A percentile compares a stretch with the other conserved stretches of the same genome.
phyloP scores from a whole-genome alignment of 2,888 invertebrate genomes.

The Automeris io region DNA sequence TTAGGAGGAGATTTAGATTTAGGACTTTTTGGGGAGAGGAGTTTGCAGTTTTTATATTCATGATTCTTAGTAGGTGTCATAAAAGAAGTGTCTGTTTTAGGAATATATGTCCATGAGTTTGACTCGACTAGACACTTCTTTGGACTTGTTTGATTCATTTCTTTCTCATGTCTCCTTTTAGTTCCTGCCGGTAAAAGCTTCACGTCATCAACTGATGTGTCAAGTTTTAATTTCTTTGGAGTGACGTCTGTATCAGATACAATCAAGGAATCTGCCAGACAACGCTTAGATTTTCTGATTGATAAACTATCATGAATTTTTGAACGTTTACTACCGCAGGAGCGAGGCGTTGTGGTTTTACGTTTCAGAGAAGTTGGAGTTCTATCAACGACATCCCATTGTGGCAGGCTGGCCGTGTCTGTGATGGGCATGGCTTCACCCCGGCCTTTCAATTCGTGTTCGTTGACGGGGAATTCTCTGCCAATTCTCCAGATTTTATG shows the following conservation, averaged over 20 bases:
- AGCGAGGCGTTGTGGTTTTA: constrained; percentile 26
- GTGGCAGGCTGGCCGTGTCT: constrained; percentile 27
- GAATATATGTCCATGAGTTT: constrained; percentile 33
- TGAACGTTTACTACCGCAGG: constrained; percentile 27
- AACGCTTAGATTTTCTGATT: constrained; percentile 49
- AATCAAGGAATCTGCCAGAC: constrained; percentile 56
- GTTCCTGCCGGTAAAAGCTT: constrained; percentile 30
- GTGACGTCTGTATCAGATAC: constrained; percentile 32
- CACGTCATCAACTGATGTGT: constrained; percentile 26
- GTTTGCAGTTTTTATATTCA: constrained; percentile 33
- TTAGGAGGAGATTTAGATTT: constrained; percentile 33
- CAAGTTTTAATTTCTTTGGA: constrained; percentile 37
- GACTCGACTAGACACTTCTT: constrained; percentile 20
- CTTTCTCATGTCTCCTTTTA: constrained; percentile 37
- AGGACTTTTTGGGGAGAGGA: constrained; percentile 40
- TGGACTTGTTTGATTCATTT: constrained; percentile 30
- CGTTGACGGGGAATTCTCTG: constrained; percentile 51
- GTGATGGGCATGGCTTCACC: constrained; percentile 33
- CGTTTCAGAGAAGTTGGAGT: constrained; percentile 73
- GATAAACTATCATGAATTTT: constrained; percentile 16
- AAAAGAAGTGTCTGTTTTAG: constrained; percentile 44
- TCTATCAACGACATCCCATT: constrained; percentile 50
- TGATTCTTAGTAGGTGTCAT: constrained; percentile 55
- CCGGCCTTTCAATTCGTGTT: constrained; percentile 52
- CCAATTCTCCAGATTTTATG: constrained; percentile 87